phyloP scores from a whole-genome alignment of 1,140 invertebrate genomes.

The Drosophila varians region DNA sequence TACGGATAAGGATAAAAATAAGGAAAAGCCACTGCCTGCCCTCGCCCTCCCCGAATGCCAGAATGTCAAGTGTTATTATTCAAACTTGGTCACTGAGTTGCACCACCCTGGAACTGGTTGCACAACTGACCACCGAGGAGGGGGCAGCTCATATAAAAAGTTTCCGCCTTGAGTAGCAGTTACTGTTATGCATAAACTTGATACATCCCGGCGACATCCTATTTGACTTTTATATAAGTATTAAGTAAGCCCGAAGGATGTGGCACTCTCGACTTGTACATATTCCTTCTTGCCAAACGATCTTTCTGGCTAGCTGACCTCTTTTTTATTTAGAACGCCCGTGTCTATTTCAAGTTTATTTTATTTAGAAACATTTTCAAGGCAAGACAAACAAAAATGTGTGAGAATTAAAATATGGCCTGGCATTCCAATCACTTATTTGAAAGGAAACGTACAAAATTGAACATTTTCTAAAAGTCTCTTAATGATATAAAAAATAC shows the following conservation, averaged over 20 bases:
- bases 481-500: no score
- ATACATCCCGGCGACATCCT: conserved; percentile 19
- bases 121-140: conserved; percentile 20
- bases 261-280: not conserved
- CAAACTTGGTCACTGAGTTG: conserved; percentile 57
- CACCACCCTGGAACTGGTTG: conserved; percentile 30
- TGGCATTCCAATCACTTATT: not conserved
- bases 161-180: conserved; percentile 48
- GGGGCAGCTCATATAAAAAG: conserved; percentile 14
- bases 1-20: not conserved
- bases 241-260: conserved; percentile 23
- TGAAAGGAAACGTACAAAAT: no score
- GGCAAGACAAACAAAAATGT: not conserved
- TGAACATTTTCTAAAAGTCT: no score
- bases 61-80: conserved; percentile 50
- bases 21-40: conserved; percentile 2
- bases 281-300: not conserved
- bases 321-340: not conserved
- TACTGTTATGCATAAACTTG: conserved; percentile 60
- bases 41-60: conserved; percentile 1
- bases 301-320: conserved; percentile 16
- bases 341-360: conserved; percentile 32
- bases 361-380: conserved; percentile 5
- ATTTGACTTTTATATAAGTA: conserved; percentile 54
- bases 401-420: not conserved